Conservation (phyloP, 2,797 vertebrate genomes). For the Pyrocephalus nanus region DNA sequence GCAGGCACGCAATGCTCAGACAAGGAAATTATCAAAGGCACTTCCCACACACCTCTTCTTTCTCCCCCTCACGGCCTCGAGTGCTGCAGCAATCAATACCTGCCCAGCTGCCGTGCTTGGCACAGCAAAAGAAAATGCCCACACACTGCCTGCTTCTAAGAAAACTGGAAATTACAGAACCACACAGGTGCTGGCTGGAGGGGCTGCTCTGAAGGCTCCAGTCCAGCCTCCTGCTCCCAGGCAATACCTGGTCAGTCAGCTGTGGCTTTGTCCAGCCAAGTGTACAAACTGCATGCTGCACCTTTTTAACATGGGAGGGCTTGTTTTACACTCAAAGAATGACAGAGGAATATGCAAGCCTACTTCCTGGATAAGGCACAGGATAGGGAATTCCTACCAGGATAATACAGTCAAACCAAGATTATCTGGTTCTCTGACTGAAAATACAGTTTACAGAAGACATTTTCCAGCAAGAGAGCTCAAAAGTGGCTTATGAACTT, state of each 20-base stretch:
- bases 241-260: neutral
- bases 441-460: neutral
- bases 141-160: neutral
- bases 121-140: neutral
- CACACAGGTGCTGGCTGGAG: neutral
- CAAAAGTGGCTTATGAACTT: neutral
- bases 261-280: neutral
- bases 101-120: neutral
- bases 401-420: neutral
- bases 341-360: neutral
- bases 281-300: rapidly evolving
- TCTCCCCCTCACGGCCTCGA: neutral
- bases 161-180: neutral
- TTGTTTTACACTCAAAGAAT: neutral
- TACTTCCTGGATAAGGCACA: neutral
- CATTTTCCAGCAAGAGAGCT: neutral
- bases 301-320: neutral
- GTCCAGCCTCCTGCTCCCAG: neutral
- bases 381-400: neutral
- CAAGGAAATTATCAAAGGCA: neutral
- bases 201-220: neutral
- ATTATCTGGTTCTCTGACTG: neutral
- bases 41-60: neutral
- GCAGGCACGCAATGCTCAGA: neutral
- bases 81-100: constrained; percentile 8